phyloP scores from a whole-genome alignment of 2,888 invertebrate genomes.

The Drosophila pseudotalamancana region DNA sequence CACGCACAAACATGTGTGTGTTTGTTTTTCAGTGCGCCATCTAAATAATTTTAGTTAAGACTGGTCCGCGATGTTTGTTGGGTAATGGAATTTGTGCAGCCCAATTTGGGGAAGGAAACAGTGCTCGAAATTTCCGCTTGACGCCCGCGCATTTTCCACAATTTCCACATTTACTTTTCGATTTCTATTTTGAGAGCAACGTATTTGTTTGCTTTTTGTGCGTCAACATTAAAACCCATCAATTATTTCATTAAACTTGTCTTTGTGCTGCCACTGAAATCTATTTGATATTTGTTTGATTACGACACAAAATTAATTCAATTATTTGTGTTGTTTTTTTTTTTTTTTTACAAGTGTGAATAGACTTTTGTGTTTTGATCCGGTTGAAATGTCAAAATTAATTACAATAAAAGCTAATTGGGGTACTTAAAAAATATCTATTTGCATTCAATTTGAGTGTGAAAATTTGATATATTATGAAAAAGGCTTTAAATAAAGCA shows the following conservation, averaged over 20 bases:
- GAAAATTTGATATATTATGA: background rate
- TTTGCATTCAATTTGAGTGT: background rate
- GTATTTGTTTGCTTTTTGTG: constrained; percentile 35
- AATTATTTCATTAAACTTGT: constrained; percentile 68
- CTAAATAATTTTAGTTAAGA: constrained; percentile 58
- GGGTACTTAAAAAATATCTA: background rate
- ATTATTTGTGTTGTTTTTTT: constrained; percentile 8
- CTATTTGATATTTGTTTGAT: constrained; percentile 39
- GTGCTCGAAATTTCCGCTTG: constrained; percentile 25
- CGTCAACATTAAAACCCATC: constrained; percentile 63
- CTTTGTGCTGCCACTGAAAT: constrained; percentile 16
- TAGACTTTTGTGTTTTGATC: background rate
- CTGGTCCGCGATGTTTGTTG: constrained; percentile 33
- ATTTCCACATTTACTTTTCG: constrained; percentile 42
- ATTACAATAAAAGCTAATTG: background rate
- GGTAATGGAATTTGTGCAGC: constrained; percentile 44
- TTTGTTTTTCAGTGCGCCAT: constrained; percentile 29
- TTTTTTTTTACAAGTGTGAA: constrained; percentile 6
- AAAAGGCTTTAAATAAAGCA: background rate
- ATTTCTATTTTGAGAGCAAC: constrained; percentile 16
- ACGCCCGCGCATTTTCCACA: constrained; percentile 11
- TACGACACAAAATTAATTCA: constrained; percentile 18
- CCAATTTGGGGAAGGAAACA: constrained; percentile 30
- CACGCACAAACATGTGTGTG: constrained; percentile 7
- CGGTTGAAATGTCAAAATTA: constrained; percentile 12